These are phyloP conservation scores for Aethes cnicana DNA, from an alignment of 2,888 invertebrate species.

Conservation along the genomic window DNA sequence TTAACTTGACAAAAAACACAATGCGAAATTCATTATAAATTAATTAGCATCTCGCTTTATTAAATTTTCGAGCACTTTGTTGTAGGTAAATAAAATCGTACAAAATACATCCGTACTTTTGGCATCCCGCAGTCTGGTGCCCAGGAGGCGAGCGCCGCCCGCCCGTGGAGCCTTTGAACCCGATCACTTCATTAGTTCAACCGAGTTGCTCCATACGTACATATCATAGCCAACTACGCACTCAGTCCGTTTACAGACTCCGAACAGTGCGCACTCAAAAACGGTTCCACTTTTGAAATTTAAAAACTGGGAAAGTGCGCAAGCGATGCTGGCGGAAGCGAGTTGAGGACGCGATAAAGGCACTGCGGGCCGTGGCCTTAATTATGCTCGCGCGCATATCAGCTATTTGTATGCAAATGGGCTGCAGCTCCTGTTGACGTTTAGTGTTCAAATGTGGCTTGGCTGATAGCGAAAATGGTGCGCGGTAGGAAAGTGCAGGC, in stretches of 20 bases:
- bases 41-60: conserved; percentile 14
- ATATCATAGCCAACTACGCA: conserved; percentile 60
- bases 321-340: conserved; percentile 70
- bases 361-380: conserved; percentile 79
- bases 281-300: conserved; percentile 41
- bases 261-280: conserved; percentile 66
- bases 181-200: conserved; percentile 77
- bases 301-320: conserved; percentile 53
- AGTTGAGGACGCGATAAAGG: conserved; percentile 63
- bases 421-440: conserved; percentile 49
- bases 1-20: conserved; percentile 6
- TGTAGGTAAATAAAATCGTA: background rate
- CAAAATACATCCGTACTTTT: conserved; percentile 17
- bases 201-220: conserved; percentile 66
- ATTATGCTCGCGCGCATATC: conserved; percentile 66
- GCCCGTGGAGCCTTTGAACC: conserved; percentile 72
- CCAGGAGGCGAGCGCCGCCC: conserved; percentile 64
- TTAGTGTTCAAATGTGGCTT: conserved; percentile 59
- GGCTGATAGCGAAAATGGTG: conserved; percentile 55
- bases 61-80: conserved; percentile 1
- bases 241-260: conserved; percentile 70
- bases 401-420: conserved; percentile 73
- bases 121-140: conserved; percentile 41
- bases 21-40: background rate
- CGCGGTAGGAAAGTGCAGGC: conserved; percentile 69